Conservation (phyloP, 2,888 invertebrate species). For the Baccha elongata region DNA sequence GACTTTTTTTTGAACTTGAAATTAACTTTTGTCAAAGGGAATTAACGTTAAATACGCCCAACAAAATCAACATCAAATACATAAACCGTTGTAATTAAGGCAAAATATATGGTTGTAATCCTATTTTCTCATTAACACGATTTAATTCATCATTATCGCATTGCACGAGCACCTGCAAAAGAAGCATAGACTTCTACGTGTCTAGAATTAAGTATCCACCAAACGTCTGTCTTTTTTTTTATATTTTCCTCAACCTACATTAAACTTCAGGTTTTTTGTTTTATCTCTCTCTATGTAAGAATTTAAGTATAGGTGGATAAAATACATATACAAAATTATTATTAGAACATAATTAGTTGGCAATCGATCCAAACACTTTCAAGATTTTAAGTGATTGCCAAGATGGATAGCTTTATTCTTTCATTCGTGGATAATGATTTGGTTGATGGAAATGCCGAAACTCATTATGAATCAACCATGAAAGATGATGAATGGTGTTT, state of each 20-base stretch:
- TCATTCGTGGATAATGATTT: constrained; percentile 44
- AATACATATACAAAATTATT: constrained; percentile 18
- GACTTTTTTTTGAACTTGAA: background rate
- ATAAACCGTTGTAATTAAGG: background rate
- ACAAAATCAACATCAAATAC: background rate
- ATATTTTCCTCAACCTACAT: background rate
- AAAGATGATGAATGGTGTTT: constrained; percentile 50
- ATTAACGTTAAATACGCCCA: background rate
- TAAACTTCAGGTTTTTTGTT: background rate
- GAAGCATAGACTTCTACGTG: background rate
- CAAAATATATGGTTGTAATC: constrained; percentile 20
- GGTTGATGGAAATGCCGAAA: constrained; percentile 26
- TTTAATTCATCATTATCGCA: constrained; percentile 5
- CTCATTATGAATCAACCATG: constrained; percentile 39
- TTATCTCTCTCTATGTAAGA: background rate
- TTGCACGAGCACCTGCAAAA: constrained; percentile 12
- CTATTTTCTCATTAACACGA: constrained; percentile 50
- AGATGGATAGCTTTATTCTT: constrained; percentile 46
- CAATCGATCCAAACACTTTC: constrained; percentile 61
- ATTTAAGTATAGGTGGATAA: background rate
- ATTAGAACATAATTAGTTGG: constrained; percentile 62
- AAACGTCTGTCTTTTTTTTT: background rate
- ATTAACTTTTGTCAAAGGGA: background rate
- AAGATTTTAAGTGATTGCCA: constrained; percentile 47
- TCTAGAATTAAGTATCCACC: background rate